Conservation (phyloP, 2,888 invertebrate genomes). For the Tenthredo scrophulariae region DNA sequence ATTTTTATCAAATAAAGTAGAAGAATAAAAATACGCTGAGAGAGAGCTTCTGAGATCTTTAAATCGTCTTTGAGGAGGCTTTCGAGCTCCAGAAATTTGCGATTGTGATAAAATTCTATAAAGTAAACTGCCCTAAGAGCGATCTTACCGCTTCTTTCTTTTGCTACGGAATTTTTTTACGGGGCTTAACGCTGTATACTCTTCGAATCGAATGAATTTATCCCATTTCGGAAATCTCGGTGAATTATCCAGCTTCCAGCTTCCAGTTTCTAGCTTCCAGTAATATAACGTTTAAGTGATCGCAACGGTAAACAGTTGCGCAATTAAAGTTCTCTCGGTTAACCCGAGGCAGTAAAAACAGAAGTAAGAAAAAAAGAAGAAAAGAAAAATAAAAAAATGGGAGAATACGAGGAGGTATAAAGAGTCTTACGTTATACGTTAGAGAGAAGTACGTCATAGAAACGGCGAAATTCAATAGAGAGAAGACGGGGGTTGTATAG, state of each 20-base stretch:
- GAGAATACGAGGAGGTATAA: not conserved
- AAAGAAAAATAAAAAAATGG: not conserved
- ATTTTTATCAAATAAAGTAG: not conserved
- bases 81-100: not conserved
- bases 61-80: not conserved
- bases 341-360: not conserved
- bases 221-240: not conserved
- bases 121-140: not conserved
- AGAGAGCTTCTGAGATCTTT: not conserved
- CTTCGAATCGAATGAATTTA: not conserved
- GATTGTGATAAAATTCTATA: not conserved
- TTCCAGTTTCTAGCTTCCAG: not conserved
- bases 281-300: not conserved
- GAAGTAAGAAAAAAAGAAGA: not conserved
- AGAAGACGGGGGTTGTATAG: slow-evolving; percentile 4
- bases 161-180: not conserved
- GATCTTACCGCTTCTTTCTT: not conserved
- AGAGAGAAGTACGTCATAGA: not conserved
- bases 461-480: slow-evolving; percentile 40
- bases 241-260: not conserved
- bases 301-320: not conserved
- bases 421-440: not conserved
- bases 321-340: slow-evolving; percentile 5
- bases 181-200: not conserved
- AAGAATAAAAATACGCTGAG: not conserved